Evolutionary conservation across 2,888 invertebrate genomes (phyloP).

Genomic region (Cheilosia vernalis): DNA sequence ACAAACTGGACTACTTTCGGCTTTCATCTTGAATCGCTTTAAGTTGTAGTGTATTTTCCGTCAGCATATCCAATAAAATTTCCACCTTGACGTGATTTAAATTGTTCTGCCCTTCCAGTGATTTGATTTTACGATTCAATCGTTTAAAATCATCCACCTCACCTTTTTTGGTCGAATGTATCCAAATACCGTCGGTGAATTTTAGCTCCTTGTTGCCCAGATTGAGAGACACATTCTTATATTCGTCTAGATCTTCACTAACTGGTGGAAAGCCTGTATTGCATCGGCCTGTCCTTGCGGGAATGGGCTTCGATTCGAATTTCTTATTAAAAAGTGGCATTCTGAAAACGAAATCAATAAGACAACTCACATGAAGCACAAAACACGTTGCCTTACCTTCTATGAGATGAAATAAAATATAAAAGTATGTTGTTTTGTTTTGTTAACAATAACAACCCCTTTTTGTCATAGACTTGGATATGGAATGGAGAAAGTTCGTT

Average conservation of each 20-base stretch:
- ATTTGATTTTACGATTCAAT: slow-evolving; percentile 79
- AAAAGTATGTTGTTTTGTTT: neutral
- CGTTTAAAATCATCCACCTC: slow-evolving; percentile 80
- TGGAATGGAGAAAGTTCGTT: neutral
- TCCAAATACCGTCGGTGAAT: slow-evolving; percentile 82
- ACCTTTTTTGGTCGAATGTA: slow-evolving; percentile 79
- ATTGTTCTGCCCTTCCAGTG: slow-evolving; percentile 82
- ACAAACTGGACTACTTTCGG: slow-evolving; percentile 1
- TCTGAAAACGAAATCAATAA: slow-evolving; percentile 6
- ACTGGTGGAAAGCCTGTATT: slow-evolving; percentile 80
- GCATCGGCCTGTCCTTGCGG: slow-evolving; percentile 79
- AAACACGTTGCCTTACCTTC: neutral
- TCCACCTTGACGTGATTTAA: slow-evolving; percentile 82
- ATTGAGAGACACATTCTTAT: slow-evolving; percentile 79
- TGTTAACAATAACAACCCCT: slow-evolving; percentile 22
- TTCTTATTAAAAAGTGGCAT: slow-evolving; percentile 83
- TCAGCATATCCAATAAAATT: slow-evolving; percentile 81
- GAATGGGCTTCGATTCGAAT: slow-evolving; percentile 81
- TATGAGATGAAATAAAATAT: neutral
- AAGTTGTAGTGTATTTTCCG: slow-evolving; percentile 81
- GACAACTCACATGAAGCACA: neutral
- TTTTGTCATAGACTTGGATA: neutral
- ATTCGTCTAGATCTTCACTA: slow-evolving; percentile 81
- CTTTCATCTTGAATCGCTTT: slow-evolving; percentile 75
- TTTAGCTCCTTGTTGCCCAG: slow-evolving; percentile 81